Evolutionary conservation across 2,888 invertebrate genomes (phyloP).

Genomic region (Tetranychus truncatus): DNA sequence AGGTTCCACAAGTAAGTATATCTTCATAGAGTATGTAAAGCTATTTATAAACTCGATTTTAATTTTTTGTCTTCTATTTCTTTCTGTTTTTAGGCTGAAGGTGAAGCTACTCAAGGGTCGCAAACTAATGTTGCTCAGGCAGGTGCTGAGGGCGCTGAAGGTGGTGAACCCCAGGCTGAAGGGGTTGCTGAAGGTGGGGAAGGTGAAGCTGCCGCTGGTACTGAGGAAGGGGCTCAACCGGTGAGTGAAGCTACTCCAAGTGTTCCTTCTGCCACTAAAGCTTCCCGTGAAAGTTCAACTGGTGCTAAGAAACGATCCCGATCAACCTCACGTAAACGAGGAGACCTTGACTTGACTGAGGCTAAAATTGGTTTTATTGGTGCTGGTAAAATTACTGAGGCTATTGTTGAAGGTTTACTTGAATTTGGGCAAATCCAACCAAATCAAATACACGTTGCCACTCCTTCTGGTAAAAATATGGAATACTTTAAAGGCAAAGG

Average conservation of each 20-base stretch:
- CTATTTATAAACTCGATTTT: neutral
- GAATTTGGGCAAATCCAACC: constrained; percentile 10
- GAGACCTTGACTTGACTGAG: constrained; percentile 6
- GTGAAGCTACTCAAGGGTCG: neutral
- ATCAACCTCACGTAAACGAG: neutral
- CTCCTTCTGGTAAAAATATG: constrained; percentile 17
- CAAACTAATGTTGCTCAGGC: neutral
- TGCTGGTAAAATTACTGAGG: constrained; percentile 31
- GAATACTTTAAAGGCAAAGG: constrained; percentile 17
- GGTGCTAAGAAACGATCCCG: neutral
- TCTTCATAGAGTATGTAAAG: neutral
- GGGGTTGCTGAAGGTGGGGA: neutral
- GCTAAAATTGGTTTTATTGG: constrained; percentile 29
- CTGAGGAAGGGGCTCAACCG: neutral
- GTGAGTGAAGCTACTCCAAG: neutral
- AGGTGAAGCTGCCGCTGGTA: neutral
- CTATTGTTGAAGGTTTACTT: constrained; percentile 29
- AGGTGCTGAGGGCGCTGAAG: neutral
- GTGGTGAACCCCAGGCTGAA: neutral
- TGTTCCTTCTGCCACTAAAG: no score
- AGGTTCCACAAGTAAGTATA: neutral
- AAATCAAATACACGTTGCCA: constrained; percentile 15
- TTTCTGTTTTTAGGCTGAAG: neutral
- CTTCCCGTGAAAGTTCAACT: neutral
- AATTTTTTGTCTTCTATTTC: neutral